A percentile compares a stretch with the other conserved stretches of the same genome.
phyloP scores from a whole-genome alignment of 1,140 invertebrate genomes.

The Zophobas atratus region DNA sequence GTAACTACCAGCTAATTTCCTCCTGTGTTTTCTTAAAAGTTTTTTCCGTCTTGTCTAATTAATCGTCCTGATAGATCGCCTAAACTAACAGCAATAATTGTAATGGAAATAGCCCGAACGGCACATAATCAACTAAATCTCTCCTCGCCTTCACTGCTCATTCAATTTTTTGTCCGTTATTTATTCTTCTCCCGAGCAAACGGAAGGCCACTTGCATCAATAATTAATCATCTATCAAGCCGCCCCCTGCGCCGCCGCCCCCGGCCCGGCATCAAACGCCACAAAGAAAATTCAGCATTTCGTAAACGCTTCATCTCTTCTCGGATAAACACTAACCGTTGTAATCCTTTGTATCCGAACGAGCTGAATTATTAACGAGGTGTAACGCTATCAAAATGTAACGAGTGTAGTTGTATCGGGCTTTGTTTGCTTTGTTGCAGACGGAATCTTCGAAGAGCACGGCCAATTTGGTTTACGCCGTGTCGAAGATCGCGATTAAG shows the following conservation, averaged over 20 bases:
- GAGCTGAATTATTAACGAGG: not conserved
- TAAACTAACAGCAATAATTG: no score
- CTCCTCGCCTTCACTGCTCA: no score
- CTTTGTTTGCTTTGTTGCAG: not conserved
- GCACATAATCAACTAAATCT: no score
- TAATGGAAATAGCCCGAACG: no score
- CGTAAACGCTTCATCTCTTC: not conserved
- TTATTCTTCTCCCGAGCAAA: no score
- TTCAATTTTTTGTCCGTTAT: no score
- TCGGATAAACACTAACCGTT: not conserved
- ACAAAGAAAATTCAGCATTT: not conserved
- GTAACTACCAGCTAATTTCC: no score
- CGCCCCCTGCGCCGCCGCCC: not conserved
- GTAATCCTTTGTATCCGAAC: not conserved
- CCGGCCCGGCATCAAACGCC: not conserved
- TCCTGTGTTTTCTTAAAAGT: no score
- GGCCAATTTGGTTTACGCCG: not conserved
- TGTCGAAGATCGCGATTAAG: not conserved
- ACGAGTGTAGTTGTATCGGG: no score
- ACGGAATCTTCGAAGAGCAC: not conserved
- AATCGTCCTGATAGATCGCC: no score
- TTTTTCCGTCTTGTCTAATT: no score
- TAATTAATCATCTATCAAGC: conserved; percentile 5
- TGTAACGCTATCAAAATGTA: not conserved
- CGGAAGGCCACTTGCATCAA: not conserved